Evolutionary conservation across 2,888 invertebrate genomes (phyloP).

Genomic region (Phania funesta): DNA sequence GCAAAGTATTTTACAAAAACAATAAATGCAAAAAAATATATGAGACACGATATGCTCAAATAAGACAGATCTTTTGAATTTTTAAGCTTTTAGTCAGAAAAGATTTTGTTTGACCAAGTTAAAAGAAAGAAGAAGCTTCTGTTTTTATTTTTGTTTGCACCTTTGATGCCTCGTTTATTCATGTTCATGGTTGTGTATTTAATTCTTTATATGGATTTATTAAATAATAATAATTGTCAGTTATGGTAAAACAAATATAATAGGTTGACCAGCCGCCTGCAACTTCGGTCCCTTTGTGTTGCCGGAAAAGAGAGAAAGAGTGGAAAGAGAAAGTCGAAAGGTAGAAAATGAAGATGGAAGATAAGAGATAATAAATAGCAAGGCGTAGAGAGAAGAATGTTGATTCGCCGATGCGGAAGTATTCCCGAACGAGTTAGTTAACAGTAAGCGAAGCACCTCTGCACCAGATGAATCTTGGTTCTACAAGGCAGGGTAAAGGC

Average conservation of each 20-base stretch:
- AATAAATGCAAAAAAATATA: conserved; percentile 30
- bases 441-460: too few relatives aligned
- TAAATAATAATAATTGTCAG: conserved; percentile 7
- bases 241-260: background rate
- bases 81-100: background rate
- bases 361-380: too few relatives aligned
- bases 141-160: conserved; percentile 8
- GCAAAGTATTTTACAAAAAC: conserved; percentile 57
- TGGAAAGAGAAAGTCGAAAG: too few relatives aligned
- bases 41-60: conserved; percentile 45
- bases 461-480: too few relatives aligned
- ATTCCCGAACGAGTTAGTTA: too few relatives aligned
- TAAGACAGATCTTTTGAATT: conserved; percentile 6
- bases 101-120: background rate
- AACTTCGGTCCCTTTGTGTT: too few relatives aligned
- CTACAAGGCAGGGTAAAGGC: too few relatives aligned
- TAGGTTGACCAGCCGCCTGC: too few relatives aligned
- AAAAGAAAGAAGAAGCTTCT: conserved; percentile 11
- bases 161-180: conserved; percentile 31
- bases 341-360: too few relatives aligned
- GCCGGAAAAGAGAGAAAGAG: too few relatives aligned
- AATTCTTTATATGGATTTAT: conserved; percentile 51
- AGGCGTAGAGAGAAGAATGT: too few relatives aligned
- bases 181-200: conserved; percentile 36
- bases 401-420: too few relatives aligned